A percentile compares a stretch with the other conserved stretches of the same genome.
These are phyloP conservation scores for Iselma pallidipennis DNA, from an alignment of 2,888 invertebrate species.

Conservation along the genomic window DNA sequence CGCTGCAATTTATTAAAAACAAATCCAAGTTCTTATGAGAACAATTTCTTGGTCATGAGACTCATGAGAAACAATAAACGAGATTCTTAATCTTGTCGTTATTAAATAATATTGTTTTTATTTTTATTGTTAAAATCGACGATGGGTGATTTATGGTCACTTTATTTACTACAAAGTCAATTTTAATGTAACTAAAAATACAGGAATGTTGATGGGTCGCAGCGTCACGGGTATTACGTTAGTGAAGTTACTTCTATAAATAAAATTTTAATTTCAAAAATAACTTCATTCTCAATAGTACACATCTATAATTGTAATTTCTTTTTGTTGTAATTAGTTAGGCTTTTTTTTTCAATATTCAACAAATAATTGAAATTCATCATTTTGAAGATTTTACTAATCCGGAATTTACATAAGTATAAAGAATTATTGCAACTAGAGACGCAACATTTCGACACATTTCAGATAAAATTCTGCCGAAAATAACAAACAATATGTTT, in stretches of 20 bases:
- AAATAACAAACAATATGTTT: background rate
- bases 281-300: conserved; percentile 13
- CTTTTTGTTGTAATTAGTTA: background rate
- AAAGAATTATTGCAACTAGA: too few relatives aligned
- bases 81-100: too few relatives aligned
- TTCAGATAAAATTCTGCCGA: background rate
- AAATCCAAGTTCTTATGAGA: too few relatives aligned
- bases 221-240: conserved; percentile 28
- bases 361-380: background rate
- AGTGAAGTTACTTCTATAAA: conserved; percentile 26
- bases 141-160: conserved; percentile 15
- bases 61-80: too few relatives aligned
- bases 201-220: conserved; percentile 24
- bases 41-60: too few relatives aligned
- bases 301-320: background rate
- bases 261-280: conserved; percentile 21
- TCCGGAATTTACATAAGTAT: too few relatives aligned
- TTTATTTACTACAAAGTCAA: conserved; percentile 27
- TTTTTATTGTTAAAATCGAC: background rate
- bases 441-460: too few relatives aligned
- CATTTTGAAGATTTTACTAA: too few relatives aligned
- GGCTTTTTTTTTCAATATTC: too few relatives aligned
- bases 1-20: too few relatives aligned
- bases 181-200: conserved; percentile 28
- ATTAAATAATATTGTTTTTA: too few relatives aligned